Conservation (phyloP, 2,888 invertebrate genomes). For the Xylota segnis region DNA sequence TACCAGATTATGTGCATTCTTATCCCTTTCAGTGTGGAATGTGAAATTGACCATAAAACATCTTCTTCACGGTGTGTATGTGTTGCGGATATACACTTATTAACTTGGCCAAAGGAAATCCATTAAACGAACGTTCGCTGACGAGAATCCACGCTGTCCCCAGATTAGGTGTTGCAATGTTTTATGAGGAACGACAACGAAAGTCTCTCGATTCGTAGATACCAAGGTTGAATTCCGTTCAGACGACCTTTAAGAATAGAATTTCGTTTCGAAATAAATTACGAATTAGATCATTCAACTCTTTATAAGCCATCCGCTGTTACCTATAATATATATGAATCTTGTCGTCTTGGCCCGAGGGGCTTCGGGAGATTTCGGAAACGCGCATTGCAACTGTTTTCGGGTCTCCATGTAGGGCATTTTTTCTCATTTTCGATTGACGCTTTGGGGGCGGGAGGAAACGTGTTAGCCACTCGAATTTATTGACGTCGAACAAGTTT, state of each 20-base stretch:
- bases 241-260: slow-evolving; percentile 26
- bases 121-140: slow-evolving; percentile 12
- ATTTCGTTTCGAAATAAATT: slow-evolving; percentile 26
- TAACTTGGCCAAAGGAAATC: slow-evolving; percentile 13
- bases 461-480: slow-evolving; percentile 5
- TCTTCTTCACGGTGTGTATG: not conserved
- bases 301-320: not conserved
- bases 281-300: slow-evolving; percentile 53
- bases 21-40: slow-evolving; percentile 46
- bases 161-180: slow-evolving; percentile 35
- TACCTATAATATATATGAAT: no score
- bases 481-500: slow-evolving; percentile 9
- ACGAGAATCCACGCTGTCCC: slow-evolving; percentile 28
- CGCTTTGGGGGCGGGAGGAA: slow-evolving; percentile 21
- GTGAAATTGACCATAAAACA: slow-evolving; percentile 34
- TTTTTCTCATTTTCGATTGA: slow-evolving; percentile 6
- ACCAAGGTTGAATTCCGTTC: slow-evolving; percentile 38
- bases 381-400: slow-evolving; percentile 17
- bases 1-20: not conserved
- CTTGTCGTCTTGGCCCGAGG: not conserved
- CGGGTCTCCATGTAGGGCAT: not conserved
- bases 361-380: not conserved
- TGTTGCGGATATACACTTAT: not conserved
- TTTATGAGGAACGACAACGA: slow-evolving; percentile 31
- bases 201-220: slow-evolving; percentile 7